Percentiles rank a stretch among this genome's conserved stretches.
phyloP scores from a whole-genome alignment of 2,888 invertebrate genomes.

The Cataglyphis cursor region DNA sequence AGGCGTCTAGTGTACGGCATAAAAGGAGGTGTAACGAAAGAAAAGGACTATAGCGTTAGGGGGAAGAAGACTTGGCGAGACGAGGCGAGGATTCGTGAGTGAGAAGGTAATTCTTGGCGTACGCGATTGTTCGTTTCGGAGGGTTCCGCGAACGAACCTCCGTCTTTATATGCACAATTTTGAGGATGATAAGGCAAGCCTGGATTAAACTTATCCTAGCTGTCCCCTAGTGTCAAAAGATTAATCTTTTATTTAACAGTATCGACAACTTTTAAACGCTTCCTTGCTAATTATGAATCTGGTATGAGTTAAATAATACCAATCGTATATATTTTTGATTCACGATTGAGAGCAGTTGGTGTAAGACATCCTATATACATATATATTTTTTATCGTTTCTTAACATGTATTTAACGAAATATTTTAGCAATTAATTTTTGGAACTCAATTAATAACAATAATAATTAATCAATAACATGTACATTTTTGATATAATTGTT shows the following conservation, averaged over 20 bases:
- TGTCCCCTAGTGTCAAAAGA: conserved; percentile 33
- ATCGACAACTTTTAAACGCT: conserved; percentile 34
- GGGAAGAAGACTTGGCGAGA: conserved; percentile 41
- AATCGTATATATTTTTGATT: conserved; percentile 26
- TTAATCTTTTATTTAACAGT: conserved; percentile 6
- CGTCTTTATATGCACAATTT: conserved; percentile 63
- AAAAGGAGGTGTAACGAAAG: conserved; percentile 39
- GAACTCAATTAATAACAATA: conserved; percentile 55
- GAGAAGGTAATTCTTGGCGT: conserved; percentile 78
- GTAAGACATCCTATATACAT: neutral
- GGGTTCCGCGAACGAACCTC: conserved; percentile 75
- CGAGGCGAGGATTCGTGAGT: conserved; percentile 71
- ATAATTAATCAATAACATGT: neutral
- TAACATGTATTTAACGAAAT: neutral
- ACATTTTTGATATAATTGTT: neutral
- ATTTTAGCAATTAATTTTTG: conserved; percentile 55
- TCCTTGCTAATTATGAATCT: conserved; percentile 42
- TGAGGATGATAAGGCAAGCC: conserved; percentile 57
- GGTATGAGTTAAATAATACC: conserved; percentile 21
- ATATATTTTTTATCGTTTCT: neutral
- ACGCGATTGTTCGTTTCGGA: conserved; percentile 81
- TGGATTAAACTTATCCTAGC: conserved; percentile 56
- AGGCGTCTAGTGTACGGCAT: neutral
- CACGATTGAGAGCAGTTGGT: conserved; percentile 18
- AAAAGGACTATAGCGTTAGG: conserved; percentile 35